Evolutionary conservation across 2,113 vertebrate genomes (phyloP).

Genomic region (Bolborhynchus lineola): DNA sequence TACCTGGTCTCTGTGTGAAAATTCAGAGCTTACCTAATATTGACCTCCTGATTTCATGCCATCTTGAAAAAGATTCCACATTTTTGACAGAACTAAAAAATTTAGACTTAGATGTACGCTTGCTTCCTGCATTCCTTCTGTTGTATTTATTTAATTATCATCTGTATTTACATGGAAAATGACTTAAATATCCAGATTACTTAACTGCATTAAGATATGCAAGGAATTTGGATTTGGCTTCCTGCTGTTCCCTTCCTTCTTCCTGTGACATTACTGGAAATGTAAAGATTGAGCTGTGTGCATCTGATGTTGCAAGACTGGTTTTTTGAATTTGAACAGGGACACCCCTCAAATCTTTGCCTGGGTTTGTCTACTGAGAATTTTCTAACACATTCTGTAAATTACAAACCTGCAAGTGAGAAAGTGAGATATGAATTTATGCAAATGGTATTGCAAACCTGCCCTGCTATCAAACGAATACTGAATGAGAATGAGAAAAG

Average conservation of each 20-base stretch:
- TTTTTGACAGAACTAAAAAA: not conserved
- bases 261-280: not conserved
- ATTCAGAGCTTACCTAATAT: not conserved
- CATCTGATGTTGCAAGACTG: not conserved
- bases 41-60: not conserved
- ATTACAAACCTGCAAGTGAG: not conserved
- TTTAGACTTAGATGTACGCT: not conserved
- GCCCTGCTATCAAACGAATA: not conserved
- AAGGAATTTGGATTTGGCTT: not conserved
- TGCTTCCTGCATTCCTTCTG: not conserved
- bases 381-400: not conserved
- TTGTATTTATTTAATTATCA: not conserved
- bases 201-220: not conserved
- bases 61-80: not conserved
- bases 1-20: not conserved
- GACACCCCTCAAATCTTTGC: not conserved
- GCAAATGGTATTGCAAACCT: not conserved
- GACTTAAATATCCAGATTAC: not conserved
- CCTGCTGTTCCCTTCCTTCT: not conserved
- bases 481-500: not conserved
- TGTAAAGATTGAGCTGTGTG: not conserved
- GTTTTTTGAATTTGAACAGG: not conserved
- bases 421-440: slow-evolving; percentile 16
- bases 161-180: not conserved
- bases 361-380: not conserved